Percentiles rank a stretch among this genome's conserved stretches.
Conservation (phyloP, 2,888 invertebrate genomes). For the Therioaphis trifolii region DNA sequence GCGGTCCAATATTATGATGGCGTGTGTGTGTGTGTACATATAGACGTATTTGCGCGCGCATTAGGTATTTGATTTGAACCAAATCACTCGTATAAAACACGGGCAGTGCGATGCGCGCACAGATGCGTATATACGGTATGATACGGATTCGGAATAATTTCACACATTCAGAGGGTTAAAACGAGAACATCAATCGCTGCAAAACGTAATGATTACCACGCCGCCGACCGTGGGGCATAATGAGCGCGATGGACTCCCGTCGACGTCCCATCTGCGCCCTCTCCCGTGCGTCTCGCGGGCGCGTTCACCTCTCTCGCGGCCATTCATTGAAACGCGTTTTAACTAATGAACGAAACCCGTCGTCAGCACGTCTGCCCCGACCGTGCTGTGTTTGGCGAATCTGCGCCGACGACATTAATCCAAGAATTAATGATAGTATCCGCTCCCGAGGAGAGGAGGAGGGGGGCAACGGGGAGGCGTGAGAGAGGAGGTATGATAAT, state of each 20-base stretch:
- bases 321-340: slow-evolving; percentile 32
- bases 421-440: slow-evolving; percentile 27
- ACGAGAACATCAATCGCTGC: slow-evolving; percentile 38
- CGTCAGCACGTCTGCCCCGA: slow-evolving; percentile 40
- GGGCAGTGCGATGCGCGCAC: no score
- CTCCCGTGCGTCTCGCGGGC: neutral
- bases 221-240: neutral
- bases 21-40: no score
- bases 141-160: neutral
- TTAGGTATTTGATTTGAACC: neutral
- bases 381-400: slow-evolving; percentile 19
- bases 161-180: slow-evolving; percentile 9
- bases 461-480: no score
- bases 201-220: slow-evolving; percentile 20
- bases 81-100: neutral
- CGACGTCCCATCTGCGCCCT: neutral
- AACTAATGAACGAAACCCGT: slow-evolving; percentile 46
- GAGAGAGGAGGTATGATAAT: neutral
- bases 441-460: neutral
- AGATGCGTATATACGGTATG: neutral
- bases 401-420: slow-evolving; percentile 35
- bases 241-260: neutral
- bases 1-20: no score
- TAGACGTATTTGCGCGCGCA: no score
- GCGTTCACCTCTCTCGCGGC: neutral